Evolutionary conservation across 2,888 invertebrate genomes (phyloP).

Genomic region (Apodemia zela): DNA sequence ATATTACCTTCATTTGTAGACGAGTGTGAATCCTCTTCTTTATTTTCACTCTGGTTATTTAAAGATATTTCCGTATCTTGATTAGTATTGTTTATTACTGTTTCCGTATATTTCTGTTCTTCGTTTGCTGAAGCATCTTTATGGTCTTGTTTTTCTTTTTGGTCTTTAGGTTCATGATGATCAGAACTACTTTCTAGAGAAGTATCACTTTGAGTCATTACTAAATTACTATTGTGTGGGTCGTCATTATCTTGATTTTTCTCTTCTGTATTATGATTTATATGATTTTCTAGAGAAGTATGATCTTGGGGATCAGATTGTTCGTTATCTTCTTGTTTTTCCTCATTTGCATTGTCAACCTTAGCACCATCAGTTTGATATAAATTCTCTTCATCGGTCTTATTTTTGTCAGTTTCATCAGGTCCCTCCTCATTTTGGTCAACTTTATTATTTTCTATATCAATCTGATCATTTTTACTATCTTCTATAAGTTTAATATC

Average conservation of each 20-base stretch:
- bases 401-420: conserved; percentile 27
- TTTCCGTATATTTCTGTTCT: conserved; percentile 25
- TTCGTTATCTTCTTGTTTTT: conserved; percentile 29
- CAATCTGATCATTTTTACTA: conserved; percentile 24
- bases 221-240: conserved; percentile 24
- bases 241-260: conserved; percentile 20
- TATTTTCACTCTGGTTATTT: conserved; percentile 9
- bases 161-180: not conserved
- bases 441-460: conserved; percentile 27
- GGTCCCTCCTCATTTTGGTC: conserved; percentile 33
- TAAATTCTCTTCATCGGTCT: conserved; percentile 30
- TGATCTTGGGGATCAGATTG: conserved; percentile 25
- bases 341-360: conserved; percentile 24
- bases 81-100: conserved; percentile 14
- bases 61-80: conserved; percentile 18
- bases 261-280: not conserved
- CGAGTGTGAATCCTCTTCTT: conserved; percentile 48
- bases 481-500: conserved; percentile 30
- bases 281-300: no score
- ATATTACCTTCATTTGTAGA: conserved; percentile 62
- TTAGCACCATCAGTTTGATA: conserved; percentile 31
- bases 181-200: not conserved
- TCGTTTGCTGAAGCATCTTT: conserved; percentile 24
- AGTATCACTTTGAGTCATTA: conserved; percentile 19
- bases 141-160: conserved; percentile 23